Evolutionary conservation across 2,797 vertebrate genomes (phyloP), one percentile per base, ranked within the genome.

Genomic region (Eurystomus glaucurus): DNA sequence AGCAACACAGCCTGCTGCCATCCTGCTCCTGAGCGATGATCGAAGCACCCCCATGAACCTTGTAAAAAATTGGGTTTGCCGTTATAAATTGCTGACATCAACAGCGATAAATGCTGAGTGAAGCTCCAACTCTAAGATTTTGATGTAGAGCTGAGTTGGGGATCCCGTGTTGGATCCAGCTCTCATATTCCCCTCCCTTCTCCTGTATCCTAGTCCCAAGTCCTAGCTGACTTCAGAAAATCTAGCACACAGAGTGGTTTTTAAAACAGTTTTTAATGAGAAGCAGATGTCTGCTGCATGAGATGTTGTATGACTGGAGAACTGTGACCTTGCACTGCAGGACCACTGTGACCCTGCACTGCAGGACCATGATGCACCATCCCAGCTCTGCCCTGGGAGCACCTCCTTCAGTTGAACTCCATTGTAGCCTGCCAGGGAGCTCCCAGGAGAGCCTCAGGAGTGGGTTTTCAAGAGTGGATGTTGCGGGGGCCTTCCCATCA

Each of bases 1-100:
- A 51, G 28, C 13, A 37, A 9, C 29, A 70, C 9, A n/a, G 11
- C 16, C 14, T 45, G 21, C 29, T 87, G 41, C 43, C 21, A 8
- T 29, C 26, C 58, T 66, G 26, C 45, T 88, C 29, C 16, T 26
- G 26, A 58, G 65, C 0, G 0, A 13, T 26, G 18, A 33, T 4
- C 1, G 2, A 5, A 62, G 52, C 0, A 0, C 13, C 5, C 3
- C 6, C 4, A 5, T 41, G 82, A 79, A 37, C 29, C 12, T 15
- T 45, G 10, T 15, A 33, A 19, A 72, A 75, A 16, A 72, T 50
- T 33, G 60, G 3, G 6, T 46, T 83, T 70, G 17, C 39, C 37
- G 14, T 21, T 41, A 6, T 3, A 50, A 48, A 31, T 50, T 4
- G 2, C 20, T 57, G 69, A 22, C 4, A 5, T 26, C 23, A 33